Evolutionary conservation across 1,140 invertebrate species (phyloP), one percentile per base, ranked within the genome.

Genomic region (Listronotus oregonensis): DNA sequence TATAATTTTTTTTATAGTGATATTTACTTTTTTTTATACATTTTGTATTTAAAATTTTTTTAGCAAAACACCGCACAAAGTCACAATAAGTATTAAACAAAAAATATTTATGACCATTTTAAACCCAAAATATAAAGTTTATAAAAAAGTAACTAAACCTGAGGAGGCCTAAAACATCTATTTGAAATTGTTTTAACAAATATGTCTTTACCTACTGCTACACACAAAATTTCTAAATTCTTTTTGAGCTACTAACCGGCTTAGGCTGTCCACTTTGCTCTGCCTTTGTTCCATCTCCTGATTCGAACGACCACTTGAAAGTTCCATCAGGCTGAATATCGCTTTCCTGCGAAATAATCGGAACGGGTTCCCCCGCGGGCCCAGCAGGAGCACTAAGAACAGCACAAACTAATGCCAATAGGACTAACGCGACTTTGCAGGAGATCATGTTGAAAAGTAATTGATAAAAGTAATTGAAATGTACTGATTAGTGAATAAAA

Each of bases 181-280:
- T 27, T 3, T 3, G 5, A 27, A 27, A 27, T 27, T 5, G 21
- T 27, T 27, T 27, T 5, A 3, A 27, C 21, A 27, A 27, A 27
- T 27, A n/a, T n/a, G n/a, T n/a, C n/a, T n/a, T n/a, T n/a, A n/a
- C n/a, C n/a, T n/a, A n/a, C n/a, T n/a, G n/a, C n/a, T n/a, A n/a
- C n/a, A n/a, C n/a, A n/a, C 14, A 51, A 51, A 21, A 2, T n/a
- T 40, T 7, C 39, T 21, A 61, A 61, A n/a, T n/a, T n/a, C n/a
- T n/a, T n/a, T 10, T n/a, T 18, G 42, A 51, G 12, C 11, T 15
- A 42, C 34, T 27, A 39, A 66, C 55, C 49, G 52, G 58, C 42
- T 66, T 66, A 17, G 52, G 64, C 54, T 56, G 57, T 51, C 64
- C 64, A 37, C 32, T 60, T 21, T 66, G 64, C 47, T 66, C 64